Evolutionary conservation across 1,140 invertebrate genomes (phyloP).

Genomic region (Eciton burchellii): DNA sequence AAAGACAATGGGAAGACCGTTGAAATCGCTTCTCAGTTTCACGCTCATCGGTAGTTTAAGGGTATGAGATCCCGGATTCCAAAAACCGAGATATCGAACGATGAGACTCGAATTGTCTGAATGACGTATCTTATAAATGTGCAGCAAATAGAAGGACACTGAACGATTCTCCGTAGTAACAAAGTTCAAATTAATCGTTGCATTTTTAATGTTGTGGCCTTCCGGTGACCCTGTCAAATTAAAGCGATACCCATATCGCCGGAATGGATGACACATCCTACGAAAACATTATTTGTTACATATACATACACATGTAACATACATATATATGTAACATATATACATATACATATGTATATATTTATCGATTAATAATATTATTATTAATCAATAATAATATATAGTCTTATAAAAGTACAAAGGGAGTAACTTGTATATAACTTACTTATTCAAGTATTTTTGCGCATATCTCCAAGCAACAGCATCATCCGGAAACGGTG

Average conservation of each 20-base stretch:
- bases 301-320: neutral
- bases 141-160: conserved; percentile 75
- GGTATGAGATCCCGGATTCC: conserved; percentile 77
- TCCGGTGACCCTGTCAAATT: conserved; percentile 33
- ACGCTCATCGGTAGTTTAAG: conserved; percentile 73
- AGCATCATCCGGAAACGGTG: conserved; percentile 37
- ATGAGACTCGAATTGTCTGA: conserved; percentile 80
- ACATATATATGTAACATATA: no score
- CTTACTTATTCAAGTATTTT: conserved; percentile 74
- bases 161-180: conserved; percentile 59
- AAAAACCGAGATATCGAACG: conserved; percentile 78
- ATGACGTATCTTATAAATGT: conserved; percentile 81
- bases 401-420: neutral
- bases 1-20: conserved; percentile 79
- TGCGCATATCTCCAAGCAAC: conserved; percentile 44
- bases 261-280: conserved; percentile 54
- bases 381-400: neutral
- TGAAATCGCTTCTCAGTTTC: conserved; percentile 80
- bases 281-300: neutral
- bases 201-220: conserved; percentile 51
- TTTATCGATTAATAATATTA: no score
- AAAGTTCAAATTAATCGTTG: conserved; percentile 64
- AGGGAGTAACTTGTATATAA: neutral
- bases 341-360: no score
- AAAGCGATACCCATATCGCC: conserved; percentile 26